Conservation (phyloP, 2,113 vertebrate species). For the Chaetodon auriga region DNA sequence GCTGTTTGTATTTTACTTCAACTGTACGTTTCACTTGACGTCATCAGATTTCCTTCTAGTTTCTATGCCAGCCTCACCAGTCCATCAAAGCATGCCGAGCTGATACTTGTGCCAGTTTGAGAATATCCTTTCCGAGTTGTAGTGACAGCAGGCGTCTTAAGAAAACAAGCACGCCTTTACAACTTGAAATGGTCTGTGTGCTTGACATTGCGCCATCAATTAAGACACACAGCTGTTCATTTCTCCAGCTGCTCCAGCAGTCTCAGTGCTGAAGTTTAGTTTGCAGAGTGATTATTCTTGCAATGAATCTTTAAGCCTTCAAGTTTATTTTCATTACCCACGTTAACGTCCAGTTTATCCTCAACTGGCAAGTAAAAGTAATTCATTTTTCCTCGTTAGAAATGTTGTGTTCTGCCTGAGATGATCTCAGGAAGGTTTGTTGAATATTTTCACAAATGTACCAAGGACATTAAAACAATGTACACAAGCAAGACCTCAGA, state of each 20-base stretch:
- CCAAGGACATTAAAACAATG: not conserved
- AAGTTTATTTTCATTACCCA: not conserved
- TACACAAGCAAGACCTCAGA: too few species aligned
- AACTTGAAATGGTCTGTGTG: conserved; percentile 14
- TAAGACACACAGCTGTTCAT: conserved; percentile 52
- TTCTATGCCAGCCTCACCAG: not conserved
- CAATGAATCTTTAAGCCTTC: conserved; percentile 11
- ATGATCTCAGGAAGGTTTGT: too few species aligned
- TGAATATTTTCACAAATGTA: not conserved
- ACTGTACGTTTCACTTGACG: not conserved
- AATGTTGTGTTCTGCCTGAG: not conserved
- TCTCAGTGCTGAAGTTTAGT: not conserved
- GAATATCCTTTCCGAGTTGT: not conserved
- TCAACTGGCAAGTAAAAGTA: not conserved
- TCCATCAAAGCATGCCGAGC: not conserved
- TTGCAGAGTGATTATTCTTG: conserved; percentile 3
- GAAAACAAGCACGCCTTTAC: conserved; percentile 28
- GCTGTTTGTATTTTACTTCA: not conserved
- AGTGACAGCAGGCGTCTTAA: conserved; percentile 7
- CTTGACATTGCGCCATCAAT: conserved; percentile 50
- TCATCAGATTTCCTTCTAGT: not conserved
- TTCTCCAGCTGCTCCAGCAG: not conserved
- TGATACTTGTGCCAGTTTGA: conserved; percentile 2
- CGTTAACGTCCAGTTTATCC: not conserved
- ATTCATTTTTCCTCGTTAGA: too few species aligned